Evolutionary conservation across 2,113 vertebrate genomes (phyloP).

Genomic region (Mus pahari): DNA sequence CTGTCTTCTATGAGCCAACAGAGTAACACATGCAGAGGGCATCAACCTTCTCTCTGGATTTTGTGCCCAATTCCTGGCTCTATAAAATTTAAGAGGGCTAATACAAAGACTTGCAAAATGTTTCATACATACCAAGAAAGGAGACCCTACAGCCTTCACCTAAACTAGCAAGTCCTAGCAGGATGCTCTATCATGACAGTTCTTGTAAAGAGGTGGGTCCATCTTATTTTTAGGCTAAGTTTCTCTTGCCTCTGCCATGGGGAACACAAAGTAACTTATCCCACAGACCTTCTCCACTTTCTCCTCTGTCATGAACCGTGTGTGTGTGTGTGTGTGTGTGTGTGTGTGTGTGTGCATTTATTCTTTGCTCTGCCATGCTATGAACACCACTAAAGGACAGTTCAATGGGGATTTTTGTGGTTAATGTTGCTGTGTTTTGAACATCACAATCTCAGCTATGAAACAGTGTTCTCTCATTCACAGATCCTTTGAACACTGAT

Average conservation of each 20-base stretch:
- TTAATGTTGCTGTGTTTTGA: conserved; percentile 20
- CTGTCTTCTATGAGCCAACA: not conserved
- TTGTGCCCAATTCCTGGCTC: not conserved
- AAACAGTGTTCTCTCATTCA: not conserved
- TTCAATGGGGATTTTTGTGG: not conserved
- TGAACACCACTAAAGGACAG: not conserved
- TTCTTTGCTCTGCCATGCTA: not conserved
- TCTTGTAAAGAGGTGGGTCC: not conserved
- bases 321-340: not conserved
- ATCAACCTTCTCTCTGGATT: not conserved
- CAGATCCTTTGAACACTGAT: conserved; percentile 1
- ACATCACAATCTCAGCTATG: not conserved
- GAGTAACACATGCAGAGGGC: not conserved
- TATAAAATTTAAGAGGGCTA: not conserved
- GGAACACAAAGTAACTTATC: not conserved
- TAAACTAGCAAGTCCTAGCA: not conserved
- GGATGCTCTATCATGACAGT: not conserved
- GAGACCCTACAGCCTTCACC: not conserved
- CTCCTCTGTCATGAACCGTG: not conserved
- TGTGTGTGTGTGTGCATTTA: not conserved
- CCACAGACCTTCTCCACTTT: not conserved
- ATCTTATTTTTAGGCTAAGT: not conserved
- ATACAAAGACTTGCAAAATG: not conserved
- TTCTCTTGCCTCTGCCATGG: not conserved
- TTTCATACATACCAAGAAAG: conserved; percentile 15